phyloP scores from a whole-genome alignment of 2,797 vertebrate genomes.

The Chiropotes sagulatus region DNA sequence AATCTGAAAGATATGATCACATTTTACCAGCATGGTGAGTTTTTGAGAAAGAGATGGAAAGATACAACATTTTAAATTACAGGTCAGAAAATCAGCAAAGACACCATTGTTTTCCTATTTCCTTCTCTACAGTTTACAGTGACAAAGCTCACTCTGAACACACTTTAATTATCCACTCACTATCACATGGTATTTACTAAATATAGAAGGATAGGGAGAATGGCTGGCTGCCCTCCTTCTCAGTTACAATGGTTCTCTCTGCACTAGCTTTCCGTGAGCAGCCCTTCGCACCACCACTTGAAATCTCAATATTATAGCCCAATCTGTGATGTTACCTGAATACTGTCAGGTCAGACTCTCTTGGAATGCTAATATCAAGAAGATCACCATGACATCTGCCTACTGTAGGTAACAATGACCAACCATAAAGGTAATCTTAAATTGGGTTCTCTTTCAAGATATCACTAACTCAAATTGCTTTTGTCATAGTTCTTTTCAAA shows the following conservation, averaged over 20 bases:
- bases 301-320: conserved; percentile 62
- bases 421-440: conserved; percentile 55
- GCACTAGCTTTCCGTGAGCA: conserved; percentile 32
- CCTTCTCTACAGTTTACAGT: neutral
- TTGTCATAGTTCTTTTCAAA: conserved; percentile 62
- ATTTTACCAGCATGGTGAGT: neutral
- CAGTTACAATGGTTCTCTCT: conserved; percentile 52
- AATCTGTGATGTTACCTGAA: conserved; percentile 52
- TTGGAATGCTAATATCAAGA: conserved; percentile 58
- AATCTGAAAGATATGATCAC: neutral
- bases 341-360: conserved; percentile 59
- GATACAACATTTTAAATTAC: neutral
- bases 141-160: neutral
- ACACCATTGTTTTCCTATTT: neutral
- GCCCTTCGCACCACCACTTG: conserved; percentile 34
- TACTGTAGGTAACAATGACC: conserved; percentile 56
- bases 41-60: neutral
- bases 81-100: neutral
- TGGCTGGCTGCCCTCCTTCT: conserved; percentile 37
- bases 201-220: conserved; percentile 53
- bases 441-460: conserved; percentile 70
- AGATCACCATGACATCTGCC: conserved; percentile 32
- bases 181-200: conserved; percentile 61
- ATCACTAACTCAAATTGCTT: conserved; percentile 79
- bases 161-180: conserved; percentile 65